Base-by-base conservation (phyloP, 2,797 vertebrate species). In the Stomatorhinus walkeri region DNA sequence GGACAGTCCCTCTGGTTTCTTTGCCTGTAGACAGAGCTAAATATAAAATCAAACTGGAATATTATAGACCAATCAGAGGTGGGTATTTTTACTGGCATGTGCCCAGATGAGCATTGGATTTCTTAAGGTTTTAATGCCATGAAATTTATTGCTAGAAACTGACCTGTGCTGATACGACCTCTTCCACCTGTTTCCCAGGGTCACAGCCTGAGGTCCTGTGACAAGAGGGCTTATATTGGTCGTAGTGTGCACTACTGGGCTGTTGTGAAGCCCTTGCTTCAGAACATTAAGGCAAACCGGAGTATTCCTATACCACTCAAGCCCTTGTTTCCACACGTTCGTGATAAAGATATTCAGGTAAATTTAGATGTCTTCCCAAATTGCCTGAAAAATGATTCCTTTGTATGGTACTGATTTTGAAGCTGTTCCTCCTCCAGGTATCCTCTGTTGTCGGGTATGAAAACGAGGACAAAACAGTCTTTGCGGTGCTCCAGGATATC, bases 181-280 rank as follows among this genome's bases (percentile, higher is more conserved):
- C 22, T 86, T 19, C 64, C 59, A 48, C 61, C 48, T 52, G 46
- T 61, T 87, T 51, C 61, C 16, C 91, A 99, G 98, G 97, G 96
- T 54, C 93, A 94, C 87, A 94, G 93, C 24, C 92, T 97, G 90
- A 98, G 98, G 94, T 99, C 97, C 0, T 98, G 98, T 89, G 98
- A 98, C 92, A 98, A 97, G 94, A 98, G 97, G 89, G 98, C 99
- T 86, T 99, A 99, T 90, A 95, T 97, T 76, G 95, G 96, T 52
- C 97, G 98, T 89, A 97, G 98, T 88, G 97, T 98, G 86, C 97
- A 98, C 93, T 99, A 99, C 92, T 99, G 98, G 98, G 97, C 95
- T 91, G 96, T 96, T 91, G 95, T 96, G 88, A 95, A 96, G 79
- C 97, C 97, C 4, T 92, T 98, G 85, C 92, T 99, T 93, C 97